These are phyloP conservation scores for Acleris laterana DNA, from an alignment of 2,888 invertebrate genomes.

Conservation along the genomic window DNA sequence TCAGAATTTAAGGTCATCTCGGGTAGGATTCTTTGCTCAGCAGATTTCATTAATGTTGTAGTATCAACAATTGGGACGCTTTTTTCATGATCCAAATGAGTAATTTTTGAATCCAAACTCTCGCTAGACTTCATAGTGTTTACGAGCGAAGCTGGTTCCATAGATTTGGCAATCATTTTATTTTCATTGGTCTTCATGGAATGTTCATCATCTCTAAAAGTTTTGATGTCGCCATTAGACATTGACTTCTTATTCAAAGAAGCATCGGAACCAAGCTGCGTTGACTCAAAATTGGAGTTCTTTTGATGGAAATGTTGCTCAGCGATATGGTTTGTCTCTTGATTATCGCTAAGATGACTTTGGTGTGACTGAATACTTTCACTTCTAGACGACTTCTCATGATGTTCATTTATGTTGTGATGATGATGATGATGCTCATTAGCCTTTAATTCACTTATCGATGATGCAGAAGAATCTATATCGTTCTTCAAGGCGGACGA, in stretches of 20 bases:
- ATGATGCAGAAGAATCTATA: conserved; percentile 31
- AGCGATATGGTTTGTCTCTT: neutral
- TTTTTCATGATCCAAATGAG: conserved; percentile 31
- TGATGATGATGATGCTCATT: conserved; percentile 4
- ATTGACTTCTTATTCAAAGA: neutral
- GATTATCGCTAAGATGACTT: neutral
- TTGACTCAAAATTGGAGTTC: neutral
- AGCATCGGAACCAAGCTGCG: neutral
- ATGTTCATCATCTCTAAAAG: conserved; percentile 1
- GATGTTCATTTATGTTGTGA: neutral
- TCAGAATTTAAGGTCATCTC: neutral
- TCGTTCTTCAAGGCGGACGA: conserved; percentile 18
- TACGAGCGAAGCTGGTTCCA: neutral
- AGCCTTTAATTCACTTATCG: conserved; percentile 17
- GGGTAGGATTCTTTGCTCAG: conserved; percentile 20
- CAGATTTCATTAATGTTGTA: conserved; percentile 37
- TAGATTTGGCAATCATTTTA: conserved; percentile 1
- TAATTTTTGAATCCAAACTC: conserved; percentile 29
- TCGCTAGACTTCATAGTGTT: conserved; percentile 28
- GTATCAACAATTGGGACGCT: conserved; percentile 31
- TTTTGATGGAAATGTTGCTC: neutral
- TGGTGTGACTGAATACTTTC: conserved; percentile 4
- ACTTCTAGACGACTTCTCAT: conserved; percentile 16
- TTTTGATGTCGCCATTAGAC: neutral
- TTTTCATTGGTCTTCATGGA: neutral